phyloP scores from a whole-genome alignment of 1,140 invertebrate species.

The Leptestheria dahalacensis region DNA sequence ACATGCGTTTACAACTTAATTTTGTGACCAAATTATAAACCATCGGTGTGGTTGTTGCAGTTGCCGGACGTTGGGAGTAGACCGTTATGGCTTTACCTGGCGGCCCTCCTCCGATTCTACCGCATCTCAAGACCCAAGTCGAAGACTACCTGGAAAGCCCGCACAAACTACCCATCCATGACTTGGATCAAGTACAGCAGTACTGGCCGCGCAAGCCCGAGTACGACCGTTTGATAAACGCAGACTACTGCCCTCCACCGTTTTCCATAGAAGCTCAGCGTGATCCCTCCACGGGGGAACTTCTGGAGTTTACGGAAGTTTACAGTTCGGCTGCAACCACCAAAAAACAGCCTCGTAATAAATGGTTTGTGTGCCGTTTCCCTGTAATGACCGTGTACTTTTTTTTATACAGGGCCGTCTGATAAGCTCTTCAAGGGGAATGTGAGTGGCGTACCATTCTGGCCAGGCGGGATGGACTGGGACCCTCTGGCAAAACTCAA shows the following conservation, averaged over 20 bases:
- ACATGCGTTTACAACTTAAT: too few species aligned
- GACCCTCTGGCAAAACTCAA: slow-evolving; percentile 19
- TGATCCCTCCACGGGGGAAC: slow-evolving; percentile 50
- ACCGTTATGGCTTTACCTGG: slow-evolving; percentile 28
- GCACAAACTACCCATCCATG: slow-evolving; percentile 45
- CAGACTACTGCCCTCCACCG: slow-evolving; percentile 29
- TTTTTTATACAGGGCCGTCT: slow-evolving; percentile 28
- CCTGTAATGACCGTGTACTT: slow-evolving; percentile 20
- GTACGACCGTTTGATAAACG: slow-evolving; percentile 34
- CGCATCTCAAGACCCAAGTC: slow-evolving; percentile 37
- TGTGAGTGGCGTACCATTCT: slow-evolving; percentile 57
- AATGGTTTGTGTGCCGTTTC: not conserved
- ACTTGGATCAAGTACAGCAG: slow-evolving; percentile 38
- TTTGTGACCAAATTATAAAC: too few species aligned
- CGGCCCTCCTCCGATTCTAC: slow-evolving; percentile 39
- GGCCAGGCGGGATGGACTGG: slow-evolving; percentile 47
- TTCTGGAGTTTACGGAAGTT: slow-evolving; percentile 52
- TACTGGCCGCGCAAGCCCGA: slow-evolving; percentile 38
- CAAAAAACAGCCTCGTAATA: slow-evolving; percentile 54
- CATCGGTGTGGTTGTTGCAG: too few species aligned
- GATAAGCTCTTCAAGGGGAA: slow-evolving; percentile 46
- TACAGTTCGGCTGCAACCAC: slow-evolving; percentile 41
- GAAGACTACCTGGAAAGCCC: slow-evolving; percentile 40
- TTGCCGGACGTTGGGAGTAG: too few species aligned
- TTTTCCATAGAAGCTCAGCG: slow-evolving; percentile 38